Evolutionary conservation across 2,113 vertebrate species (phyloP).

Genomic region (Mixornis gularis): DNA sequence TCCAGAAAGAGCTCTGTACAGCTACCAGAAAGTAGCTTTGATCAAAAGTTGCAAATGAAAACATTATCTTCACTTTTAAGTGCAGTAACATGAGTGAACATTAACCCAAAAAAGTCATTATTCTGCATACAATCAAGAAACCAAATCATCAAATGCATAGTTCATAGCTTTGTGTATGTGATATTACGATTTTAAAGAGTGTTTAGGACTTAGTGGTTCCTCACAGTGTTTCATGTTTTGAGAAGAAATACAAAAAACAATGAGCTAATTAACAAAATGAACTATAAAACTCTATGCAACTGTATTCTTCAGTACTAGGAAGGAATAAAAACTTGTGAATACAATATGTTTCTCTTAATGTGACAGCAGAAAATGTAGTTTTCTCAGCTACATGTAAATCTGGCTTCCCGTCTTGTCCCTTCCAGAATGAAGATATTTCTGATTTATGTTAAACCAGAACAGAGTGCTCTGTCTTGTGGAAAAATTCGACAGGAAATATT

Average conservation of each 20-base stretch:
- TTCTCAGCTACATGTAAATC: not conserved
- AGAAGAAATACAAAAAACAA: not conserved
- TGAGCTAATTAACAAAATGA: not conserved
- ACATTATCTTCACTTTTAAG: not conserved
- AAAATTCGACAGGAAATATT: not conserved
- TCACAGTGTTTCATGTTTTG: not conserved
- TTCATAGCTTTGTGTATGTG: not conserved
- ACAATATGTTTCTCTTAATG: not conserved
- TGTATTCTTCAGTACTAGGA: not conserved
- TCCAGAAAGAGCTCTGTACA: not conserved
- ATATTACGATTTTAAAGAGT: not conserved
- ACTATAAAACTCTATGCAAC: not conserved
- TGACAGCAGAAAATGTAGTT: not conserved
- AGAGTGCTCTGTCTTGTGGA: not conserved
- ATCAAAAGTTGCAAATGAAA: not conserved
- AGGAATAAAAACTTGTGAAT: not conserved
- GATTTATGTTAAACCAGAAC: not conserved
- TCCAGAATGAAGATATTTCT: not conserved
- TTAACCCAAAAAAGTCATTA: not conserved
- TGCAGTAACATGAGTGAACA: not conserved
- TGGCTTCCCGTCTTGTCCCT: not conserved
- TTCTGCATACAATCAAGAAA: not conserved
- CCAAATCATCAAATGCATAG: not conserved
- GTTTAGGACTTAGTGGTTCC: not conserved
- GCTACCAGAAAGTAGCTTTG: not conserved